Evolutionary conservation across 2,888 invertebrate species (phyloP).

Genomic region (Cryptus armator): DNA sequence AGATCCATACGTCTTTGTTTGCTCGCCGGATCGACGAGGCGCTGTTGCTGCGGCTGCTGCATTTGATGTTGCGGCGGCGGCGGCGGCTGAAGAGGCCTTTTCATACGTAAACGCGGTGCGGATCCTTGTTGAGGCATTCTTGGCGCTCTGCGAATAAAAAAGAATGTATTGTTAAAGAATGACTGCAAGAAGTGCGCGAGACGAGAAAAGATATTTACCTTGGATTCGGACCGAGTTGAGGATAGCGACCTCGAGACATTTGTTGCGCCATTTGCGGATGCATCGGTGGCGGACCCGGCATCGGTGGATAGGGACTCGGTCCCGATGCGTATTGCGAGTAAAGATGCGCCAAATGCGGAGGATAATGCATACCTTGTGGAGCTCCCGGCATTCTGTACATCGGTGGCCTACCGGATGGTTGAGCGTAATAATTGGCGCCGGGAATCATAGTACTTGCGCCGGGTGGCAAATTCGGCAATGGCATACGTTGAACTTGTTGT

Average conservation of each 20-base stretch:
- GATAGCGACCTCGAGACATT: slow-evolving; percentile 78
- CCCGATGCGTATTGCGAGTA: slow-evolving; percentile 73
- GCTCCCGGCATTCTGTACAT: slow-evolving; percentile 80
- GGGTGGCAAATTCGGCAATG: slow-evolving; percentile 80
- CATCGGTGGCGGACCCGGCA: slow-evolving; percentile 76
- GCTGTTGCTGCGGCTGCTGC: slow-evolving; percentile 71
- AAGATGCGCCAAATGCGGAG: slow-evolving; percentile 80
- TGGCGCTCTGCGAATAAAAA: slow-evolving; percentile 74
- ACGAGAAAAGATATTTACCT: slow-evolving; percentile 59
- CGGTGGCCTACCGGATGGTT: slow-evolving; percentile 84
- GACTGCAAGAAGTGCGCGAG: background rate
- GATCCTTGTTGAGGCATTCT: slow-evolving; percentile 77
- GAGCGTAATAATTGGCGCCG: slow-evolving; percentile 83
- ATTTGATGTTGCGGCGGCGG: slow-evolving; percentile 74
- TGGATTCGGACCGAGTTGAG: slow-evolving; percentile 74
- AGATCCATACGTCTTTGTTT: slow-evolving; percentile 88
- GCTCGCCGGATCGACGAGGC: slow-evolving; percentile 76
- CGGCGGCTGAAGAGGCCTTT: slow-evolving; percentile 79
- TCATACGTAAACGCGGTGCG: slow-evolving; percentile 82
- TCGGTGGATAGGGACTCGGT: slow-evolving; percentile 75
- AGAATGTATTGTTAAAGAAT: background rate
- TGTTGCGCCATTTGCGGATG: slow-evolving; percentile 80
- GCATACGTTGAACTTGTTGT: slow-evolving; percentile 84
- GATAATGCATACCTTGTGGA: slow-evolving; percentile 81
- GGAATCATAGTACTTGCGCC: slow-evolving; percentile 82